phyloP scores from a whole-genome alignment of 2,797 vertebrate genomes.

The Cossypha dichroa region DNA sequence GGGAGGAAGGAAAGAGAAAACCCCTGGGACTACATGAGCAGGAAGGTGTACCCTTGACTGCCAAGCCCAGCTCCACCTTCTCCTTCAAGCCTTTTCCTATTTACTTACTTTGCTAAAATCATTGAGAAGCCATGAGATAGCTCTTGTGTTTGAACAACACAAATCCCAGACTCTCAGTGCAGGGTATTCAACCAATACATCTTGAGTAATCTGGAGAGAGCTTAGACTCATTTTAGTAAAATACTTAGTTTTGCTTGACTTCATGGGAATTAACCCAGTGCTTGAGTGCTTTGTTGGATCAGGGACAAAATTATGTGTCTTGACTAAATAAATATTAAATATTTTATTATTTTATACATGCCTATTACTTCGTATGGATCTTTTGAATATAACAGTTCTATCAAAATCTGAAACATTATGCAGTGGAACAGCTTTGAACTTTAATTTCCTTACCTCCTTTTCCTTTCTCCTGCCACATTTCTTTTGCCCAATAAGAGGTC shows the following conservation, averaged over 20 bases:
- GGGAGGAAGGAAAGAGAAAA: not conserved
- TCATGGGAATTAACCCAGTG: not conserved
- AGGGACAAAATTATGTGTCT: not conserved
- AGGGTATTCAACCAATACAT: not conserved
- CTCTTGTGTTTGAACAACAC: not conserved
- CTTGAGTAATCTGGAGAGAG: not conserved
- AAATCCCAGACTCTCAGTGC: not conserved
- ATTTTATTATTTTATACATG: not conserved
- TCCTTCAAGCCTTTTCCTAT: not conserved
- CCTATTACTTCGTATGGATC: not conserved
- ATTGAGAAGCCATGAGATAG: not conserved
- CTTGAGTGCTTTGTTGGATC: not conserved
- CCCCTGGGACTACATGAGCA: not conserved
- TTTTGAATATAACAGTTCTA: not conserved
- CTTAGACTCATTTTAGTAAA: not conserved
- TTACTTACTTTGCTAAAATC: not conserved
- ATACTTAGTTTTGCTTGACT: not conserved
- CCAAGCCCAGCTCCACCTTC: not conserved
- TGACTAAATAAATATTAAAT: not conserved
- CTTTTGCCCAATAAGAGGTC: not conserved
- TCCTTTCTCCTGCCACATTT: not conserved
- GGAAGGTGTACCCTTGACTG: accelerated
- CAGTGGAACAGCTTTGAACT: not conserved
- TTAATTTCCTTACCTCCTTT: not conserved
- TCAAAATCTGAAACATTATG: not conserved